These are phyloP conservation scores for Prunella fulvescens DNA, from an alignment of 2,113 vertebrate species.

Conservation along the genomic window DNA sequence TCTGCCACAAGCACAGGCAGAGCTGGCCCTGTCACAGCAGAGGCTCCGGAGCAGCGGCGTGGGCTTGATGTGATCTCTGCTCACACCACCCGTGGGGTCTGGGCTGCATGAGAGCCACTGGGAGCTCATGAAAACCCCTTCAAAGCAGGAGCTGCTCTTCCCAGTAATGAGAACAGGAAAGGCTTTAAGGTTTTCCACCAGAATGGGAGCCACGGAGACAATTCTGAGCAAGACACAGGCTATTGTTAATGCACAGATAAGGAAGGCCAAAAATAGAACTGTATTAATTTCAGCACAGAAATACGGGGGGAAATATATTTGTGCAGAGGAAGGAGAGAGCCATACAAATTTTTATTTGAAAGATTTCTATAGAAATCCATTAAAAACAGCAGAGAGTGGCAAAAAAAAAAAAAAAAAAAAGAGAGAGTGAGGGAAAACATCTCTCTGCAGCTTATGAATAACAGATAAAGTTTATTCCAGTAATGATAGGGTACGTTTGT, in stretches of 20 bases:
- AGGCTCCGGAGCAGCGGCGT: background rate
- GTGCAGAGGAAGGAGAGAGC: conserved; percentile 5
- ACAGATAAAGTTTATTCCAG: conserved; percentile 46
- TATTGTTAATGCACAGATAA: conserved; percentile 42
- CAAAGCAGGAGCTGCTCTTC: background rate
- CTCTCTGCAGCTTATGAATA: conserved; percentile 49
- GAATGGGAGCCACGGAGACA: background rate
- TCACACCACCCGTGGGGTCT: background rate
- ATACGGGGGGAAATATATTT: background rate
- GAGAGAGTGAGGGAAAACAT: background rate
- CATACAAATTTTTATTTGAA: conserved; percentile 22
- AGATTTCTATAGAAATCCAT: conserved; percentile 32
- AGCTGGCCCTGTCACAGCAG: background rate
- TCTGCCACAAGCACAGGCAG: fast-evolving
- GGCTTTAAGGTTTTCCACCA: background rate
- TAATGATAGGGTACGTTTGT: conserved; percentile 18
- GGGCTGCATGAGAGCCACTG: background rate
- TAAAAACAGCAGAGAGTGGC: background rate
- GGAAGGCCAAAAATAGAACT: conserved; percentile 40
- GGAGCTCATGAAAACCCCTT: background rate
- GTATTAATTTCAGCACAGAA: conserved; percentile 39
- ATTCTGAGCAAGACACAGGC: conserved; percentile 14
- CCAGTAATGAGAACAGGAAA: background rate
- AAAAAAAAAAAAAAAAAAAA: background rate
- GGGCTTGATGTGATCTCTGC: background rate